Percentiles rank a stretch among this genome's conserved stretches.
Conservation (phyloP, 2,797 vertebrate genomes). For the Thalassophryne amazonica region DNA sequence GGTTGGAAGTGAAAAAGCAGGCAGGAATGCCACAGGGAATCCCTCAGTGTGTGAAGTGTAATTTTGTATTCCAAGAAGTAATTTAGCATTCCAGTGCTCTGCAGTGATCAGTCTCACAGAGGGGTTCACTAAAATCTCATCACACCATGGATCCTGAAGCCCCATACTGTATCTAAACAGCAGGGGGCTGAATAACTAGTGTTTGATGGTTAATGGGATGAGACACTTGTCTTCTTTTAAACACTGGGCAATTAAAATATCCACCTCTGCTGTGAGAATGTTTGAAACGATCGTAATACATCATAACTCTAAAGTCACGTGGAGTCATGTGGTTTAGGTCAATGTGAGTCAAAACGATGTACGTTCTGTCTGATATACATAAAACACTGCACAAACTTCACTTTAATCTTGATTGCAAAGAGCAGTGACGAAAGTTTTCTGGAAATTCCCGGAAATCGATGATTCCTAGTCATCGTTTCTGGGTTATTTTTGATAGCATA, state of each 20-base stretch:
- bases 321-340: constrained; percentile 22
- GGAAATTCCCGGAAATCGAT: too few relatives aligned
- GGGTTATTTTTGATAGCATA: too few relatives aligned
- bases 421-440: too few relatives aligned
- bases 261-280: constrained; percentile 21
- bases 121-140: constrained; percentile 40
- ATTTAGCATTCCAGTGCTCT: constrained; percentile 59
- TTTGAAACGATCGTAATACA: constrained; percentile 19
- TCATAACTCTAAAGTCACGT: constrained; percentile 32
- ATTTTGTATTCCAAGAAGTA: constrained; percentile 62
- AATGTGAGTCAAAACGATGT: too few relatives aligned
- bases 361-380: too few relatives aligned
- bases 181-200: too few relatives aligned
- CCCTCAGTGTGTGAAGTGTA: constrained; percentile 53
- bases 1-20: constrained; percentile 23
- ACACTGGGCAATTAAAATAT: constrained; percentile 41
- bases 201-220: constrained; percentile 44
- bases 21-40: constrained; percentile 53
- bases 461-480: too few relatives aligned
- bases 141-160: constrained; percentile 28
- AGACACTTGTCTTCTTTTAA: constrained; percentile 36
- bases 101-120: constrained; percentile 47
- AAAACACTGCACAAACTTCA: too few relatives aligned
- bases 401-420: too few relatives aligned
- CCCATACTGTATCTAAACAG: constrained; percentile 21